Conservation (phyloP, 2,888 invertebrate species). For the Asteroscopus sphinx region DNA sequence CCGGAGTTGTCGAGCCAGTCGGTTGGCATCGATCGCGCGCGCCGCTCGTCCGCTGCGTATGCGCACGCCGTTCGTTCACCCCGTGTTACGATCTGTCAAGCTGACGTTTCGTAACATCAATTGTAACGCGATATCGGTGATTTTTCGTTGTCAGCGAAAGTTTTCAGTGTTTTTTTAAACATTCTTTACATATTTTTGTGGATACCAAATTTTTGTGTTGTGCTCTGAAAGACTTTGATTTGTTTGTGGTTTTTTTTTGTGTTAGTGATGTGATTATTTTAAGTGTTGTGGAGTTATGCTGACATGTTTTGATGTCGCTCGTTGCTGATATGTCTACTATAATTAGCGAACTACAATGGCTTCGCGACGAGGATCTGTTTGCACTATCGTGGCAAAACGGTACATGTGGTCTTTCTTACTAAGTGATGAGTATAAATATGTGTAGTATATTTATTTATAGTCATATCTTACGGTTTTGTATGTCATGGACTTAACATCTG, state of each 20-base stretch:
- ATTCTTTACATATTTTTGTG: slow-evolving; percentile 51
- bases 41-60: slow-evolving; percentile 72
- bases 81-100: slow-evolving; percentile 82
- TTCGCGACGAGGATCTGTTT: slow-evolving; percentile 86
- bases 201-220: slow-evolving; percentile 67
- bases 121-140: slow-evolving; percentile 59
- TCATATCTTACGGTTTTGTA: background rate
- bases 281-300: slow-evolving; percentile 75
- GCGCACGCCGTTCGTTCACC: slow-evolving; percentile 74
- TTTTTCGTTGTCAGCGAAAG: slow-evolving; percentile 55
- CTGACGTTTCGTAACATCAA: slow-evolving; percentile 79
- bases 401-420: slow-evolving; percentile 63
- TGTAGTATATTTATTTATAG: background rate
- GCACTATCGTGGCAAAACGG: slow-evolving; percentile 88
- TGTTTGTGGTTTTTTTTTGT: slow-evolving; percentile 68
- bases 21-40: slow-evolving; percentile 78
- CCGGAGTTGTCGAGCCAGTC: slow-evolving; percentile 66
- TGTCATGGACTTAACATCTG: slow-evolving; percentile 11
- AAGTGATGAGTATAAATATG: background rate
- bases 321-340: slow-evolving; percentile 86
- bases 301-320: slow-evolving; percentile 84
- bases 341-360: slow-evolving; percentile 87
- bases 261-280: slow-evolving; percentile 79
- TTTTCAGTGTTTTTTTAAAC: slow-evolving; percentile 52
- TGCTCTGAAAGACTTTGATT: slow-evolving; percentile 56